phyloP scores from a whole-genome alignment of 2,113 vertebrate genomes.

The Hipposideros armiger region DNA sequence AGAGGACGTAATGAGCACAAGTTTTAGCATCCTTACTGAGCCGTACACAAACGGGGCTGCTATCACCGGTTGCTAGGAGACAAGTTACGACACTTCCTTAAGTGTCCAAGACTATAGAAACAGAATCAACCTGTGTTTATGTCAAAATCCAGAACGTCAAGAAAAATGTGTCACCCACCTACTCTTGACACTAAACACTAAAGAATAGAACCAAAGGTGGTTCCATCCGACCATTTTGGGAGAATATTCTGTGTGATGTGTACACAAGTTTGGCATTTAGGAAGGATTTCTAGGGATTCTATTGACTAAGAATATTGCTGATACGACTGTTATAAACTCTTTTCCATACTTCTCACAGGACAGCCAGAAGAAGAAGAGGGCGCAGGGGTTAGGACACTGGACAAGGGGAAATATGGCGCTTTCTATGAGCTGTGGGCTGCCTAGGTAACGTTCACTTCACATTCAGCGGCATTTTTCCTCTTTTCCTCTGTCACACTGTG shows the following conservation, averaged over 20 bases:
- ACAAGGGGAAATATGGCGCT: background rate
- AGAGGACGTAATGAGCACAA: background rate
- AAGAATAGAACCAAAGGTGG: background rate
- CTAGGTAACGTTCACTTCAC: background rate
- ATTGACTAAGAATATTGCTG: background rate
- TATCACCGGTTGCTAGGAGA: background rate
- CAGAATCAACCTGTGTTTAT: background rate
- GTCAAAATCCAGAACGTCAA: background rate
- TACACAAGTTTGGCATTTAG: background rate
- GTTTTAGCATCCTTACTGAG: rapidly evolving
- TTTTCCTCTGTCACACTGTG: background rate
- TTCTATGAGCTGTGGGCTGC: background rate
- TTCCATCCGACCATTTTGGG: background rate
- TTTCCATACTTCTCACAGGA: background rate
- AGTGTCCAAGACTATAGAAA: background rate
- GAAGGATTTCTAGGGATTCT: background rate
- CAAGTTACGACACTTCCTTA: background rate
- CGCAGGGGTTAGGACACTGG: background rate
- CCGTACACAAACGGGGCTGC: background rate
- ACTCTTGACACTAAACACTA: background rate
- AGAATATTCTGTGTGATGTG: background rate
- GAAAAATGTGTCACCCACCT: background rate
- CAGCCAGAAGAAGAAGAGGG: background rate
- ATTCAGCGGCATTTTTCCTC: background rate
- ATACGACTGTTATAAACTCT: background rate